A percentile compares a stretch with the other conserved stretches of the same genome.
Conservation (phyloP, 2,797 vertebrate species). For the Tapera naevia region DNA sequence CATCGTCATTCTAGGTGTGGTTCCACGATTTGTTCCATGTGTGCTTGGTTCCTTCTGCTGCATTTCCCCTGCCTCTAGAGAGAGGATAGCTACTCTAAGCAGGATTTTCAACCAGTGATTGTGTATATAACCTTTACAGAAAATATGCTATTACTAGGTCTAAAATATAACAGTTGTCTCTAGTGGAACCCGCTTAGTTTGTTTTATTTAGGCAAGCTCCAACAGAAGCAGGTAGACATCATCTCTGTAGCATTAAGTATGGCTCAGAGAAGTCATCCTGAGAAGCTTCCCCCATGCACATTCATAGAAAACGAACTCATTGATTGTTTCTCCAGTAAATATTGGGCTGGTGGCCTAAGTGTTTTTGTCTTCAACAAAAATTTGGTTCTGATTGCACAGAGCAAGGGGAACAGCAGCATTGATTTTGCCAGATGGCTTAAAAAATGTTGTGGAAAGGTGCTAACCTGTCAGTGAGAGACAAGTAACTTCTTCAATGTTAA, state of each 20-base stretch:
- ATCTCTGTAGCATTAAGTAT: background rate
- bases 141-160: background rate
- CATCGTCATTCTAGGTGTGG: background rate
- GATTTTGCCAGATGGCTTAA: background rate
- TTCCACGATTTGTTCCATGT: background rate
- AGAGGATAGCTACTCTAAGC: rapidly evolving
- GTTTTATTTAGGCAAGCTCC: background rate
- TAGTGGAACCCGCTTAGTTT: background rate
- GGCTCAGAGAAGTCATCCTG: background rate
- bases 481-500: background rate
- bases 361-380: background rate
- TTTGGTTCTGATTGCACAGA: background rate
- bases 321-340: background rate
- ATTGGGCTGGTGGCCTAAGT: background rate
- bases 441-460: background rate
- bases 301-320: background rate
- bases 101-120: background rate
- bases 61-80: background rate
- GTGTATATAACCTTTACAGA: background rate
- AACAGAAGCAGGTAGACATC: background rate
- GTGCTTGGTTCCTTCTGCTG: background rate
- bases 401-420: background rate
- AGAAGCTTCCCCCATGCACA: background rate
- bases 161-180: background rate
- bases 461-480: background rate